phyloP scores from a whole-genome alignment of 2,113 vertebrate genomes.

The Equus przewalskii region DNA sequence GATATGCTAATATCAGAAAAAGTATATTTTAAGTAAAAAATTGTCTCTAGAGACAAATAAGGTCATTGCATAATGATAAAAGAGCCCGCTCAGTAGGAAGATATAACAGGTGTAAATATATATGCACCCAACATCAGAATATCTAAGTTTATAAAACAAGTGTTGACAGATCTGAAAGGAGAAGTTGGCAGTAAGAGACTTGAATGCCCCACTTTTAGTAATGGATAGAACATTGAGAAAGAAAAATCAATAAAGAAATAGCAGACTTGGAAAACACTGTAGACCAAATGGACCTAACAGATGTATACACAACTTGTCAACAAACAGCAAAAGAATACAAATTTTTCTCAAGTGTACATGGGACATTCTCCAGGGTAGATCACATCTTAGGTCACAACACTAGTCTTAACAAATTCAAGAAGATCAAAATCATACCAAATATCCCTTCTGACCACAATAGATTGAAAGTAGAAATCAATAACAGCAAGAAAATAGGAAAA shows the following conservation, averaged over 20 bases:
- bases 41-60: background rate
- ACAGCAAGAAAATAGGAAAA: background rate
- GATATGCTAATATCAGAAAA: background rate
- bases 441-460: background rate
- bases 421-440: background rate
- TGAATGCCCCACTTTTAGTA: background rate
- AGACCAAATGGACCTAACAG: background rate
- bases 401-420: background rate
- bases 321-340: background rate
- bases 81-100: background rate
- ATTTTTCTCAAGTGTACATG: background rate
- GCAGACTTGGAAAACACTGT: background rate
- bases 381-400: background rate
- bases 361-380: background rate
- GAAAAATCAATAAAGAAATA: background rate
- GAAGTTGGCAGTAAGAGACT: background rate
- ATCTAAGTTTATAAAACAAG: background rate
- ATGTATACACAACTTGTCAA: background rate
- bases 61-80: background rate
- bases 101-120: background rate
- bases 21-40: background rate
- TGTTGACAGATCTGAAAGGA: background rate
- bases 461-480: background rate
- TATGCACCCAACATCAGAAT: background rate
- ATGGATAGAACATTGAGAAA: background rate